Percentiles rank a stretch among this genome's conserved stretches.
Conservation (phyloP, 2,113 vertebrate species). For the Chionomys nivalis region DNA sequence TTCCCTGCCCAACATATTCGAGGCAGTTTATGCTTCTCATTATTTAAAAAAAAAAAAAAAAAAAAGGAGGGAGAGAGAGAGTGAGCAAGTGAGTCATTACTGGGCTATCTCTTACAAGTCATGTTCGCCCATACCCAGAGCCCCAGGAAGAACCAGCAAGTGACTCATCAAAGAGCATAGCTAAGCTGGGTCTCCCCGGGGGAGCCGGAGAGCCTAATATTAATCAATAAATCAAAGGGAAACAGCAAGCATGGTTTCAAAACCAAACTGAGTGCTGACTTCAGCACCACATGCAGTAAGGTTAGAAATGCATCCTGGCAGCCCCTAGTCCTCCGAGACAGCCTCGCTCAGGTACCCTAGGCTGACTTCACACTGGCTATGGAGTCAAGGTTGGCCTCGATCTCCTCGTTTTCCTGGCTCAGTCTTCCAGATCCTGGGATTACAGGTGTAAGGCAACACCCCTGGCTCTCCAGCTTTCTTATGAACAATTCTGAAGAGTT, state of each 20-base stretch:
- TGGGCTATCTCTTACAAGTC: background rate
- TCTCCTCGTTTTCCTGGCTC: background rate
- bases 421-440: background rate
- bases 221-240: background rate
- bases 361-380: background rate
- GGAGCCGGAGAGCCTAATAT: no score
- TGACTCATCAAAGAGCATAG: background rate
- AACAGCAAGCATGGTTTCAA: background rate
- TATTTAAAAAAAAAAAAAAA: background rate
- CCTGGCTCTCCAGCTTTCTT: background rate
- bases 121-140: background rate
- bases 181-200: background rate
- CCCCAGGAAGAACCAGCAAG: background rate
- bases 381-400: background rate
- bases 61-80: rapidly evolving
- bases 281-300: background rate
- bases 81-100: no score
- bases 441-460: background rate
- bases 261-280: background rate
- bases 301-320: background rate
- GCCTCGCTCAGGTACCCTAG: background rate
- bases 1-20: background rate
- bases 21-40: background rate
- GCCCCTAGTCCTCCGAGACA: background rate
- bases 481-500: background rate